Evolutionary conservation across 2,113 vertebrate genomes (phyloP).

Genomic region (rat (Rattus norvegicus)): GRCr8 NC_086037.1:33092001-33092500

Average conservation of each 20-base stretch:
- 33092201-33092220: neutral
- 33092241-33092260: neutral
- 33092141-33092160: conserved; percentile 8
- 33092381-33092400: neutral
- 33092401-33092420: neutral
- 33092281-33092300: neutral
- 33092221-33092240: neutral
- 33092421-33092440: neutral
- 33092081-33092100: neutral
- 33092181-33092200: neutral
- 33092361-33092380: neutral
- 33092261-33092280: neutral
- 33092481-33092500: neutral
- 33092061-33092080: neutral
- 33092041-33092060: neutral
- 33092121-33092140: neutral
- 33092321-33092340: neutral
- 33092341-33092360: neutral
- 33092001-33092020: neutral
- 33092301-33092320: conserved; percentile 17
- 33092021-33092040: neutral
- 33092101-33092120: no score
- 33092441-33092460: neutral
- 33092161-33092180: neutral
- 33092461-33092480: neutral